Evolutionary conservation across 2,113 vertebrate genomes (phyloP).

Genomic region (Salvelinus fontinalis): DNA sequence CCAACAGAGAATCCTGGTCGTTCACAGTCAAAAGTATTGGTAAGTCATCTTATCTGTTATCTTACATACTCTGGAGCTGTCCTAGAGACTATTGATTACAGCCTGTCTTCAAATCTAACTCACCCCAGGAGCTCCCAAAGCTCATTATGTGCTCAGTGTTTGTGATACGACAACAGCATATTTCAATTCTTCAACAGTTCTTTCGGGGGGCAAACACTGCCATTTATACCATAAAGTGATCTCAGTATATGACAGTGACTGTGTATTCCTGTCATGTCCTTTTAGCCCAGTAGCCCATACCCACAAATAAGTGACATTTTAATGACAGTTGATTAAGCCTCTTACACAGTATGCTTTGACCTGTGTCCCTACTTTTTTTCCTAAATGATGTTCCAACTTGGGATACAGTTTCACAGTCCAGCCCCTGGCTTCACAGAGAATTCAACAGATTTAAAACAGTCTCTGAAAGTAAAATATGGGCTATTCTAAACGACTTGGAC

Average conservation of each 20-base stretch:
- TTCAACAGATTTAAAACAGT: slow-evolving; percentile 20
- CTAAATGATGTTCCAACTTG: no score
- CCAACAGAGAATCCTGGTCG: slow-evolving; percentile 32
- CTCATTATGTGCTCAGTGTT: slow-evolving; percentile 11
- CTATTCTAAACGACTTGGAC: slow-evolving; percentile 29
- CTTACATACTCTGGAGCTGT: not conserved
- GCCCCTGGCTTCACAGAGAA: not conserved
- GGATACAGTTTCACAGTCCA: no score
- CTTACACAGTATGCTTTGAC: no score
- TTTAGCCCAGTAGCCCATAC: no score
- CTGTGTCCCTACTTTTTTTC: no score
- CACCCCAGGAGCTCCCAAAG: not conserved
- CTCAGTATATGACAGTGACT: no score
- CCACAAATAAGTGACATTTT: no score
- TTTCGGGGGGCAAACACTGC: not conserved
- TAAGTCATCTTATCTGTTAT: slow-evolving; percentile 36
- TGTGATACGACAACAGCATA: not conserved
- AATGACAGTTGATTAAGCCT: no score
- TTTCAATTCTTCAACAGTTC: no score
- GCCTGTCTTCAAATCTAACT: not conserved
- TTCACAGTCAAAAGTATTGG: slow-evolving; percentile 43
- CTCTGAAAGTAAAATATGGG: slow-evolving; percentile 48
- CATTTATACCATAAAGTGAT: not conserved
- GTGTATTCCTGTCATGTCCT: no score
- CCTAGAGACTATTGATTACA: not conserved